Conservation (phyloP, 2,888 invertebrate genomes). For the Odontocolon sp. region DNA sequence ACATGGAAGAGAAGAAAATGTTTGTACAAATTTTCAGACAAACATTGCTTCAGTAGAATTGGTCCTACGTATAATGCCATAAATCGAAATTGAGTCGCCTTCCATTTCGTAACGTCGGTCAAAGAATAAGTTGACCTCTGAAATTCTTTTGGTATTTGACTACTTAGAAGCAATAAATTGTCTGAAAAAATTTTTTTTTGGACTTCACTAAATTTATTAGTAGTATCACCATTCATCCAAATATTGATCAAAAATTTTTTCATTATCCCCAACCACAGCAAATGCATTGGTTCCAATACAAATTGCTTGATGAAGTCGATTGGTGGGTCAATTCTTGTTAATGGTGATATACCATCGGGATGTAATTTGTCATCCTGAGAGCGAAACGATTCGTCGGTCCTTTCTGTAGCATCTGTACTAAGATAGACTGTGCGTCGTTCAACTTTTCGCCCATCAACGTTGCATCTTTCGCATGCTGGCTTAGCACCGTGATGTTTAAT, state of each 20-base stretch:
- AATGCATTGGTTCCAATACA: slow-evolving; percentile 56
- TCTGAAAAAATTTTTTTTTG: not conserved
- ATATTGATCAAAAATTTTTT: slow-evolving; percentile 28
- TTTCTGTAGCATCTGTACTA: not conserved
- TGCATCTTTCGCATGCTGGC: slow-evolving; percentile 51
- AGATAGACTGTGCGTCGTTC: slow-evolving; percentile 39
- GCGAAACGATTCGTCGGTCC: slow-evolving; percentile 47
- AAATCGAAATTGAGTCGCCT: slow-evolving; percentile 65
- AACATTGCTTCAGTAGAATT: slow-evolving; percentile 56
- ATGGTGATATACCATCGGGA: slow-evolving; percentile 47
- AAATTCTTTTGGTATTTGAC: slow-evolving; percentile 64
- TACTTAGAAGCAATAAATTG: not conserved
- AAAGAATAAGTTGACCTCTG: slow-evolving; percentile 59
- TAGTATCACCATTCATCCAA: slow-evolving; percentile 16
- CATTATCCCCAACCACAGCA: slow-evolving; percentile 53
- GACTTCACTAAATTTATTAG: not conserved
- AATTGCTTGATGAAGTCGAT: slow-evolving; percentile 56
- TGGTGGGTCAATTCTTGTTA: slow-evolving; percentile 35
- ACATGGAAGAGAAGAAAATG: slow-evolving; percentile 63
- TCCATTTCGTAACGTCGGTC: slow-evolving; percentile 56
- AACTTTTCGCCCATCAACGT: slow-evolving; percentile 18
- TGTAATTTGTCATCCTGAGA: slow-evolving; percentile 39
- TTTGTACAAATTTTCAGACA: slow-evolving; percentile 50
- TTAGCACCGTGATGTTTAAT: slow-evolving; percentile 46
- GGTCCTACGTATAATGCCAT: slow-evolving; percentile 65